Evolutionary conservation across 2,888 invertebrate genomes (phyloP), one percentile per base, ranked within the genome.

Genomic region (Sesamia inferens): DNA sequence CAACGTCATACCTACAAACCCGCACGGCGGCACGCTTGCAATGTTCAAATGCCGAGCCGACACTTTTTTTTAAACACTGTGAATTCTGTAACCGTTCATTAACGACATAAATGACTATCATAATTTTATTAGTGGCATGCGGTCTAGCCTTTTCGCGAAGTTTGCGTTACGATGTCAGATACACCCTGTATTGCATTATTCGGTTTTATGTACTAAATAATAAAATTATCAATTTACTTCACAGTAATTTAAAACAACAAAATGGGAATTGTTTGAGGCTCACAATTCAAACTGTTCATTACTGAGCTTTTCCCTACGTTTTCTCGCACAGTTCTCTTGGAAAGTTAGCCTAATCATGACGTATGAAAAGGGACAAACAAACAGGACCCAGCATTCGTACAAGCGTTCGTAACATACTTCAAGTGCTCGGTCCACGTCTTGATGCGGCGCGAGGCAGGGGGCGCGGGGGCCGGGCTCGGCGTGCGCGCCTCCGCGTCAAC

Each of bases 371-470:
- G n/a, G 16, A 10, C 44, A 62, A 73, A 85, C 74, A 83, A 78
- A 87, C 59, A 84, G 80, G 85, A 87, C 69, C 90, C 87, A 90
- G 82, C 84, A 62, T 88, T 68, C 78, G 71, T 68, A 72, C 89
- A 90, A 90, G 90, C 90, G 88, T 88, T 82, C 82, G 77, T 83
- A 88, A 94, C 95, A 90, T 95, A 95, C 95, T 95, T 95, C 89
- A 94, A 87, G 79, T 93, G 93, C 85, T 95, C 94, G 82, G 94
- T 92, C 95, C 95, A 95, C 73, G 90, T 93, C 93, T 95, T 95
- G 92, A 94, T 91, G 82, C 95, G 95, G 79, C 95, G 93, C 75
- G 93, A 78, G 86, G 86, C 82, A 81, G 89, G 81, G 88, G 87
- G 84, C 74, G 89, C 89, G 81, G 90, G 89, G 85, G 88, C 88